These are phyloP conservation scores for Rhyacophila brunnea DNA, from an alignment of 1,140 invertebrate species.

Conservation along the genomic window DNA sequence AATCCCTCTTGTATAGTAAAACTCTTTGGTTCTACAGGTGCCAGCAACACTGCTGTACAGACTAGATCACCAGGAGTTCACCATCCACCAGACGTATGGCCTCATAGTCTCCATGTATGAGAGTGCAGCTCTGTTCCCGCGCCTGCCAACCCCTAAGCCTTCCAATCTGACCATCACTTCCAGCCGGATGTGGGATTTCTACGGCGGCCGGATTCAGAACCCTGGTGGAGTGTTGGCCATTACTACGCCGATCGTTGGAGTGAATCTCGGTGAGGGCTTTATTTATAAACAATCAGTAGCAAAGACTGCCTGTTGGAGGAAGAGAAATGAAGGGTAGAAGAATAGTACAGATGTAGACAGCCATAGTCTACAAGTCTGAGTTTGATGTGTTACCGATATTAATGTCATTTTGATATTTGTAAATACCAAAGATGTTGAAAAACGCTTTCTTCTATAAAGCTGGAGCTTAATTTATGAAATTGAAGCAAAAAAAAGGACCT, in stretches of 20 bases:
- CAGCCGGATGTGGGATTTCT: slow-evolving; percentile 43
- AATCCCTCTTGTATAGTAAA: too few species aligned
- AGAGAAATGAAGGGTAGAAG: too few species aligned
- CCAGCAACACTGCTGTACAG: slow-evolving; percentile 63
- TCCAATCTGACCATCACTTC: background rate
- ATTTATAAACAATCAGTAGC: too few species aligned
- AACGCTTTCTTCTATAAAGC: too few species aligned
- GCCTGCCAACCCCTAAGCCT: slow-evolving; percentile 39
- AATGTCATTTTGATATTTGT: too few species aligned
- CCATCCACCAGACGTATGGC: slow-evolving; percentile 48
- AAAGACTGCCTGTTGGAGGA: too few species aligned
- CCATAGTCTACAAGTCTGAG: too few species aligned
- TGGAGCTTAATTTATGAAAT: too few species aligned
- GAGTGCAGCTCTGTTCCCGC: slow-evolving; percentile 68
- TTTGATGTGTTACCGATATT: too few species aligned
- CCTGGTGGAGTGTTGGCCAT: slow-evolving; percentile 44
- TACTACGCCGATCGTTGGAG: slow-evolving; percentile 64
- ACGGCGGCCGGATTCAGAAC: slow-evolving; percentile 21
- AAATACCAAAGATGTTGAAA: too few species aligned
- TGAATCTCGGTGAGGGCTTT: slow-evolving; percentile 57
- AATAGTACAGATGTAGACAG: too few species aligned
- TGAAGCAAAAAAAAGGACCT: too few species aligned
- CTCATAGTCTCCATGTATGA: slow-evolving; percentile 70
- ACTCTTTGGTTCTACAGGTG: slow-evolving; percentile 59
- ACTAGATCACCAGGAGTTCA: slow-evolving; percentile 43